Evolutionary conservation across 2,113 vertebrate genomes (phyloP).

Genomic region (Natator depressus): DNA sequence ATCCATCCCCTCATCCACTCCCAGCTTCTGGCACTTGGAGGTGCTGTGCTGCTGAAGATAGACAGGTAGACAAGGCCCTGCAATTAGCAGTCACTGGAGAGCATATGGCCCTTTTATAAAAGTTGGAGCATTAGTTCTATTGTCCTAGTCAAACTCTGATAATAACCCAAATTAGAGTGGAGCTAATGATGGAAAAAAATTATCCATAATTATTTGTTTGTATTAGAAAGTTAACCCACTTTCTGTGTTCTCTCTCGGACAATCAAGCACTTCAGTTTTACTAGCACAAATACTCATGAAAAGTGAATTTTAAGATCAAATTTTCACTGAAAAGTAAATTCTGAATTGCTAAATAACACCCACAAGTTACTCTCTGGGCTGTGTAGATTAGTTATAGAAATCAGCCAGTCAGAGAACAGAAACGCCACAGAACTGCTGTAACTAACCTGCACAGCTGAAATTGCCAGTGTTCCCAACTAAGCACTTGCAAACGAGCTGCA

Average conservation of each 20-base stretch:
- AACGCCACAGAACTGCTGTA: neutral
- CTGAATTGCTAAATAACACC: neutral
- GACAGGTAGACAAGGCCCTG: neutral
- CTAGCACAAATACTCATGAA: neutral
- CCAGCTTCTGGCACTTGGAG: no score
- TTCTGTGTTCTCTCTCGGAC: neutral
- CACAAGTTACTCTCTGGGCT: neutral
- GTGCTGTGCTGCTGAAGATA: no score
- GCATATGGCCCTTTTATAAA: neutral
- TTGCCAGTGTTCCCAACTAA: neutral
- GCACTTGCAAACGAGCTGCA: neutral
- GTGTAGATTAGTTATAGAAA: neutral
- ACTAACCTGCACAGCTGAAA: neutral
- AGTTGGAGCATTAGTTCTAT: neutral
- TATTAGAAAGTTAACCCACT: neutral
- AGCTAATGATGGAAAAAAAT: neutral
- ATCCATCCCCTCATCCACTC: no score
- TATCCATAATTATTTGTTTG: neutral
- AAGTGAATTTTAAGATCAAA: neutral
- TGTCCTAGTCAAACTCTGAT: neutral
- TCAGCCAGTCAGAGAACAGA: neutral
- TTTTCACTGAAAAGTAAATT: neutral
- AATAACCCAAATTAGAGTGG: neutral
- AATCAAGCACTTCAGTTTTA: neutral
- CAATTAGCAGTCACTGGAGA: slow-evolving; percentile 17